Evolutionary conservation across 2,113 vertebrate genomes (phyloP).

Genomic region (Excalfactoria chinensis): DNA sequence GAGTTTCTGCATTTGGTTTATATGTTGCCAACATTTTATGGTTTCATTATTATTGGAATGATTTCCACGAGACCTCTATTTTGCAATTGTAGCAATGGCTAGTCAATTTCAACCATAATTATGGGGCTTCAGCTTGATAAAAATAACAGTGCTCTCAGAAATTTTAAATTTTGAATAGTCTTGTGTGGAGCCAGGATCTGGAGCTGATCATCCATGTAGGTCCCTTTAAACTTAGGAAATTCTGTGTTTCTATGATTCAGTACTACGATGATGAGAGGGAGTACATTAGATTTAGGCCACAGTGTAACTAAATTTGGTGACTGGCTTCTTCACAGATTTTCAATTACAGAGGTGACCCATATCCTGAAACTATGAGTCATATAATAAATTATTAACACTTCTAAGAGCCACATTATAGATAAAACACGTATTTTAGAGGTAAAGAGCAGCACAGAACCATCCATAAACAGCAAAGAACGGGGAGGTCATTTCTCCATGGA

Average conservation of each 20-base stretch:
- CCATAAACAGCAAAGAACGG: neutral
- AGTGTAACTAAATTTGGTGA: neutral
- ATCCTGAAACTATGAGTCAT: neutral
- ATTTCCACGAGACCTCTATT: neutral
- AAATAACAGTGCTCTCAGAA: neutral
- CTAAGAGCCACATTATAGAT: neutral
- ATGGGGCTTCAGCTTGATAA: neutral
- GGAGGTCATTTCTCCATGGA: neutral
- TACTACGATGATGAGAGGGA: neutral
- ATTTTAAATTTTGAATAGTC: neutral
- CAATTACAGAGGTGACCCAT: fast-evolving
- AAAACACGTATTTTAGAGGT: neutral
- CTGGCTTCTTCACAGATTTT: neutral
- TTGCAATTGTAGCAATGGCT: neutral
- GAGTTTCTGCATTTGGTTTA: neutral
- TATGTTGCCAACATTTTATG: neutral
- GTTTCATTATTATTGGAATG: neutral
- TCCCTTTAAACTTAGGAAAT: neutral
- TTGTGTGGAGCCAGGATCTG: neutral
- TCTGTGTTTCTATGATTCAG: neutral
- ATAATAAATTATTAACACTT: neutral
- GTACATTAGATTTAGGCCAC: neutral
- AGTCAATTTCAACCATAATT: neutral
- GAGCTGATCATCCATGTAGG: neutral
- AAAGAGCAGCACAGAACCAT: neutral